phyloP scores from a whole-genome alignment of 2,888 invertebrate species.

The Hirtodrosophila duncani region DNA sequence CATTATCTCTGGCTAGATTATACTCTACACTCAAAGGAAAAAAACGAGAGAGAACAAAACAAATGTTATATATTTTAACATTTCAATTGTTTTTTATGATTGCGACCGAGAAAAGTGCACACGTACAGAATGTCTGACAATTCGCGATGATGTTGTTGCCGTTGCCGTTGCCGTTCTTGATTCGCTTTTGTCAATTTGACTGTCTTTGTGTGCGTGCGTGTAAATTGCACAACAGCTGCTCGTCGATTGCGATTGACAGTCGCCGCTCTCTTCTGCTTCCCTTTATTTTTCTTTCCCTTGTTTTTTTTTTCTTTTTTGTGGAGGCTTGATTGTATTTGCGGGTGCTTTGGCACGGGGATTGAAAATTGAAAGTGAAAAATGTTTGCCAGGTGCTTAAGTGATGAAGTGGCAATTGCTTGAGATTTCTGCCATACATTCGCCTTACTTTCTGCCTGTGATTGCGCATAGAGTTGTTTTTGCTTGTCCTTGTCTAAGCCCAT shows the following conservation, averaged over 20 bases:
- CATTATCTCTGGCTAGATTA: too few species aligned
- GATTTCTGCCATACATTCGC: conserved; percentile 5
- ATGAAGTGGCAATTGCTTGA: conserved; percentile 67
- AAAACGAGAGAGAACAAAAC: conserved; percentile 45
- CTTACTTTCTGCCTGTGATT: conserved; percentile 42
- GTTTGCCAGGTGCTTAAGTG: conserved; percentile 68
- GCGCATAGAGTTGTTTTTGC: conserved; percentile 30
- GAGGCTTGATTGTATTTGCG: conserved; percentile 64
- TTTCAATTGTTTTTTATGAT: conserved; percentile 73
- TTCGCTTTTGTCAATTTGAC: conserved; percentile 61
- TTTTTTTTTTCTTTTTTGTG: too few species aligned
- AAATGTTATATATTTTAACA: conserved; percentile 70
- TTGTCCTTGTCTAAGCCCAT: conserved; percentile 21
- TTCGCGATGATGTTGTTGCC: conserved; percentile 16
- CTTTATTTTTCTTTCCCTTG: too few species aligned
- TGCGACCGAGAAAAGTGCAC: conserved; percentile 66
- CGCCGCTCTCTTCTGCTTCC: conserved; percentile 15
- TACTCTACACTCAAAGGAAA: background rate
- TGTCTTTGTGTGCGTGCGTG: conserved; percentile 66
- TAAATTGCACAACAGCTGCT: conserved; percentile 69
- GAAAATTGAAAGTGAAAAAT: conserved; percentile 75
- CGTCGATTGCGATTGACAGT: conserved; percentile 64
- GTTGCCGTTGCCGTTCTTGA: conserved; percentile 16
- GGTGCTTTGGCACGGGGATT: too few species aligned
- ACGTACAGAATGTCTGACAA: conserved; percentile 41